Evolutionary conservation across 2,888 invertebrate genomes (phyloP).

Genomic region (Spodoptera picta): DNA sequence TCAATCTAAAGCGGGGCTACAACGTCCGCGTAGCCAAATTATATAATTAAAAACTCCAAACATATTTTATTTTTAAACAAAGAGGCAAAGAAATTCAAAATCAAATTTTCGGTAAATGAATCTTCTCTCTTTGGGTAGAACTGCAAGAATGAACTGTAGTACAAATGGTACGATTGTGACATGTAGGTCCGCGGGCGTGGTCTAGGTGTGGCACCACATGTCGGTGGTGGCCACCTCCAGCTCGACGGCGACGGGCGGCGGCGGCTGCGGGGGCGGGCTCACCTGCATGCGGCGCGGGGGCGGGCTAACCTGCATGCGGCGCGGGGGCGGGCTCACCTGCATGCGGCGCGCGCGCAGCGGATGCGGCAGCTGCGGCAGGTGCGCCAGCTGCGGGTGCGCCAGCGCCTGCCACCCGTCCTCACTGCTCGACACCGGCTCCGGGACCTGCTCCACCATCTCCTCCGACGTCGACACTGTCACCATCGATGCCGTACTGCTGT

Average conservation of each 20-base stretch:
- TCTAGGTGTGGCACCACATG: constrained; percentile 73
- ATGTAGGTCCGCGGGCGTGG: background rate
- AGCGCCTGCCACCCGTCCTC: constrained; percentile 56
- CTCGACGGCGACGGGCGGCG: constrained; percentile 80
- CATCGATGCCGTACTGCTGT: constrained; percentile 73
- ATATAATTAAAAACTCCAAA: constrained; percentile 40
- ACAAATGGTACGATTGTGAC: constrained; percentile 4
- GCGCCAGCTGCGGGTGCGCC: constrained; percentile 50
- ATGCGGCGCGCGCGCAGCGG: constrained; percentile 65
- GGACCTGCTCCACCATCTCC: constrained; percentile 52
- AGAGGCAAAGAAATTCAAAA: constrained; percentile 31
- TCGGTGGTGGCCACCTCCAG: constrained; percentile 84
- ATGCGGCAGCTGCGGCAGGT: constrained; percentile 53
- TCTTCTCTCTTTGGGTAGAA: constrained; percentile 18
- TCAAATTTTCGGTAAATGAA: constrained; percentile 38
- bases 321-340: constrained; percentile 67
- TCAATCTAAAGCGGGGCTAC: constrained; percentile 23
- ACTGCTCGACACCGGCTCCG: constrained; percentile 55
- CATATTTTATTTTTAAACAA: constrained; percentile 49
- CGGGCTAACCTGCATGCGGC: constrained; percentile 51
- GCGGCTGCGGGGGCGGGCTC: constrained; percentile 60
- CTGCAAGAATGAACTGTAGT: constrained; percentile 15
- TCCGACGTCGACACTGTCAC: constrained; percentile 61
- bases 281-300: constrained; percentile 69
- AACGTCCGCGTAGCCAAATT: constrained; percentile 35